A percentile compares a stretch with the other conserved stretches of the same genome.
phyloP scores from a whole-genome alignment of 2,888 invertebrate species.

The Drosophila siamana region DNA sequence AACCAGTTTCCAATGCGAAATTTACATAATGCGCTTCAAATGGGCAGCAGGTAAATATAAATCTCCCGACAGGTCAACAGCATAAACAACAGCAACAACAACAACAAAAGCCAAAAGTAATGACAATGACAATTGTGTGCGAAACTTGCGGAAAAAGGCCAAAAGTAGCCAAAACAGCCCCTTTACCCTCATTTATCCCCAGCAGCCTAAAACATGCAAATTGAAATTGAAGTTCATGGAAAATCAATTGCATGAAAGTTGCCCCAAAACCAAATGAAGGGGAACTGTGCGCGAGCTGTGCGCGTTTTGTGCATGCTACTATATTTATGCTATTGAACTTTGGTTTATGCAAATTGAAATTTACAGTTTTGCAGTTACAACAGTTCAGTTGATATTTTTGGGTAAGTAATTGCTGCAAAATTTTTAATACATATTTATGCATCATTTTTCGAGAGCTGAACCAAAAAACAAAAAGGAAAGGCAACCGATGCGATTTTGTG shows the following conservation, averaged over 20 bases:
- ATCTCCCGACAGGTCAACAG: slow-evolving; percentile 63
- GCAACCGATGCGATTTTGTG: background rate
- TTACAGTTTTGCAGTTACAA: slow-evolving; percentile 23
- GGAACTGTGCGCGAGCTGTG: slow-evolving; percentile 49
- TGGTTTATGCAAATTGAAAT: slow-evolving; percentile 68
- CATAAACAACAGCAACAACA: slow-evolving; percentile 45
- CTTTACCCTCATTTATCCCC: background rate
- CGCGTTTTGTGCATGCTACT: slow-evolving; percentile 29
- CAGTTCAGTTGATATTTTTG: slow-evolving; percentile 22
- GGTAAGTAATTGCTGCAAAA: slow-evolving; percentile 43
- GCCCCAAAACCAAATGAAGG: slow-evolving; percentile 59
- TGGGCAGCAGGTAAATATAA: slow-evolving; percentile 72
- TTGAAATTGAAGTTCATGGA: slow-evolving; percentile 77
- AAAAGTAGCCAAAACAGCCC: slow-evolving; percentile 28
- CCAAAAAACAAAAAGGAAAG: slow-evolving; percentile 13
- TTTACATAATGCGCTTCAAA: slow-evolving; percentile 77
- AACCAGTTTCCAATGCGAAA: slow-evolving; percentile 64
- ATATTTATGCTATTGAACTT: slow-evolving; percentile 68
- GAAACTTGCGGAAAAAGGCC: slow-evolving; percentile 76
- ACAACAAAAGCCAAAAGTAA: slow-evolving; percentile 52
- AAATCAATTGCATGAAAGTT: slow-evolving; percentile 75
- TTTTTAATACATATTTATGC: slow-evolving; percentile 5
- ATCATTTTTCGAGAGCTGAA: background rate
- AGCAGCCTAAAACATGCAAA: slow-evolving; percentile 47
- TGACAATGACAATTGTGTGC: slow-evolving; percentile 78